A percentile compares a stretch with the other conserved stretches of the same genome.
phyloP scores from a whole-genome alignment of 2,113 vertebrate genomes.

The Glareola pratincola region DNA sequence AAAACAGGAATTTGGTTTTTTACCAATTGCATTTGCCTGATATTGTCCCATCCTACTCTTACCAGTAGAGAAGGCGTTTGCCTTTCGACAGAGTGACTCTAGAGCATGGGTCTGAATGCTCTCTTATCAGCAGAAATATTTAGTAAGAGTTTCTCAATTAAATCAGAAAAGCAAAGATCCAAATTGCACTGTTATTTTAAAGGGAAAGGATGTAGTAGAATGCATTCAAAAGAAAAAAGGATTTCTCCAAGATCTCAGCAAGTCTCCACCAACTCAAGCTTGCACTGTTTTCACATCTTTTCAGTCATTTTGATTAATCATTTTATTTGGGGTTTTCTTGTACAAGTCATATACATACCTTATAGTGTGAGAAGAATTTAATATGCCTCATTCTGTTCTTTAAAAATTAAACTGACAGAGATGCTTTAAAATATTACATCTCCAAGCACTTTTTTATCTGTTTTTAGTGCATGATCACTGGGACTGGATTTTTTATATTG shows the following conservation, averaged over 20 bases:
- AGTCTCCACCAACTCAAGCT: not conserved
- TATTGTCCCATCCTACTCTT: not conserved
- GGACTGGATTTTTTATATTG: not conserved
- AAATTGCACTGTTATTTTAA: not conserved
- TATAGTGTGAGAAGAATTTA: not conserved
- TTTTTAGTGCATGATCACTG: not conserved
- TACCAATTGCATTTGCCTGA: not conserved
- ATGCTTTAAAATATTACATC: not conserved
- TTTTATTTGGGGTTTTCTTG: conserved; percentile 3
- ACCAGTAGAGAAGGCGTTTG: not conserved
- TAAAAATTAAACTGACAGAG: conserved; percentile 10
- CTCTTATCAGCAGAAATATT: not conserved
- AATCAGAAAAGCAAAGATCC: not conserved
- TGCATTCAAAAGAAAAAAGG: not conserved
- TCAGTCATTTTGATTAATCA: not conserved
- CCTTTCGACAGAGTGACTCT: not conserved
- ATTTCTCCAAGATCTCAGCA: not conserved
- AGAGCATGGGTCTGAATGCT: not conserved
- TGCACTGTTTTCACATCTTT: not conserved
- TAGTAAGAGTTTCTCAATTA: not conserved
- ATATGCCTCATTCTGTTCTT: not conserved
- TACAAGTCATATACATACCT: not conserved
- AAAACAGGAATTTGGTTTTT: not conserved
- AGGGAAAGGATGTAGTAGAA: not conserved
- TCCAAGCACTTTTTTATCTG: not conserved